Evolutionary conservation across 1,140 invertebrate species (phyloP), one percentile per base, ranked within the genome.

Genomic region (Pogonomyrmex californicus): DNA sequence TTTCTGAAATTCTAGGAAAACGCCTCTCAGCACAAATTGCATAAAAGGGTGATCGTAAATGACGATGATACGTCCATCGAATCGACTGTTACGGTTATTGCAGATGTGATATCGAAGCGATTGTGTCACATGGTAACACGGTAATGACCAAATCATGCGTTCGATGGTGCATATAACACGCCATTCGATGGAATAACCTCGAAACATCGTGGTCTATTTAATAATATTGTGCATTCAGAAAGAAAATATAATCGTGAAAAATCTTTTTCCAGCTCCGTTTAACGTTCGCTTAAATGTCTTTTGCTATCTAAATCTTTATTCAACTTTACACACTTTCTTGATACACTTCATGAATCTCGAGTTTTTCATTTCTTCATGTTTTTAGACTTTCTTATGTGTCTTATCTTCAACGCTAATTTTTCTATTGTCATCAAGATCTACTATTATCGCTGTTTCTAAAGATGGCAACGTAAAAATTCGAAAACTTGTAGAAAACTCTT

Each of bases 91-190:
- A 82, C 2, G 79, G 54, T 75, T 83, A 83, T 83, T 75, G 68
- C 41, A 36, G 68, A 82, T 30, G 33, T 73, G 78, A 73, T 82
- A 60, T 58, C 30, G 12, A 33, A 56, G 30, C 38, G 30, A 73
- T 82, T 56, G 54, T 73, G 66, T 73, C 51, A 73, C 54, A 60
- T 1, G 10, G 38, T 83, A 75, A 73, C 41, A 33, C 41, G 14
- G 12, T 60, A 73, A 83, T 83, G 79, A 75, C 41, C 68, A 60
- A 82, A 75, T 83, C 54, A 75, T 83, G n/a, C 47, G 54, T 62
- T 75, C 41, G 54, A 73, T 73, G 41, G n/a, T 60, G 79, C 54
- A 47, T 75, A 60, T 83, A 83, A 49, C 10, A 17, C 54, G 41
- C 54, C 47, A 60, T 87, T 82, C 60, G 44, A 62, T 38, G 30